Conservation (phyloP, 2,888 invertebrate species). For the Artemia sp. region DNA sequence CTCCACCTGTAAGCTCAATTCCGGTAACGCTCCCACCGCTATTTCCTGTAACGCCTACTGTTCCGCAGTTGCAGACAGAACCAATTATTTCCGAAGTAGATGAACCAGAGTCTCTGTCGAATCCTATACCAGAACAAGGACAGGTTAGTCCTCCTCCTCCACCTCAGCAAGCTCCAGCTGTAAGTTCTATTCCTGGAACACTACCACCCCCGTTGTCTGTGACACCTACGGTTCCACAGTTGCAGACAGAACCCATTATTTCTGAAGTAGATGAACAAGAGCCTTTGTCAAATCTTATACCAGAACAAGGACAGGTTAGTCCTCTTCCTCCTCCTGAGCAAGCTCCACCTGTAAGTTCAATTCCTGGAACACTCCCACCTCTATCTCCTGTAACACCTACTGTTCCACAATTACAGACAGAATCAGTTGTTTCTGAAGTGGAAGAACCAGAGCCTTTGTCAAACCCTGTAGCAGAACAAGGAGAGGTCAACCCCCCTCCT, state of each 20-base stretch:
- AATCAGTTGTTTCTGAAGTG: background rate
- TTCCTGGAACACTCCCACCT: background rate
- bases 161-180: background rate
- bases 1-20: background rate
- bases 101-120: background rate
- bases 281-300: background rate
- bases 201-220: background rate
- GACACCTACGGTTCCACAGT: background rate
- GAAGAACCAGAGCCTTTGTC: background rate
- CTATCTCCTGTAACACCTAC: background rate
- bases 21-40: background rate
- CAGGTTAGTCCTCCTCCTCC: background rate
- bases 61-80: background rate
- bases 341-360: background rate
- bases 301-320: background rate
- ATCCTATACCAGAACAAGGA: background rate
- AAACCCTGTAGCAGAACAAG: conserved; percentile 4
- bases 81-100: background rate
- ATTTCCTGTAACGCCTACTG: background rate
- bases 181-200: background rate
- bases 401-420: background rate
- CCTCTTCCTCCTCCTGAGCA: background rate
- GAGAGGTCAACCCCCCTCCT: background rate
- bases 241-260: background rate
- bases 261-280: background rate